Evolutionary conservation across 2,113 vertebrate species (phyloP).

Genomic region (Odocoileus virginianus): DNA sequence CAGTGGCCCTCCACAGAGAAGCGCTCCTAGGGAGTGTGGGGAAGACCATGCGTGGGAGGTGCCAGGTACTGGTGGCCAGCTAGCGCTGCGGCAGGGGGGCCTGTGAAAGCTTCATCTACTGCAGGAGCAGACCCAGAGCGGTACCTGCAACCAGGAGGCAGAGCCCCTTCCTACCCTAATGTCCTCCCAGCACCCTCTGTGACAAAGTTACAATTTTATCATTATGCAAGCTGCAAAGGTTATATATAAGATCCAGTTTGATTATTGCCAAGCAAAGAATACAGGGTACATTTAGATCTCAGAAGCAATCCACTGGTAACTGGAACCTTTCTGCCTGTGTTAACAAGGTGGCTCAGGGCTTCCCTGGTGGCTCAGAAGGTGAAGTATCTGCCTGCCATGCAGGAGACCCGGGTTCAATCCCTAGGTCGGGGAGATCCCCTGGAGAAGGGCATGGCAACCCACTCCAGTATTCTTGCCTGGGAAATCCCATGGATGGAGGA

Average conservation of each 20-base stretch:
- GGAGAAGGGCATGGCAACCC: background rate
- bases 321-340: background rate
- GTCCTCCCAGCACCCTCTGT: background rate
- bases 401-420: background rate
- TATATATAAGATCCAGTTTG: background rate
- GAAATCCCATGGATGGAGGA: background rate
- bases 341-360: background rate
- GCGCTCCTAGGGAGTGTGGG: background rate
- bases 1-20: background rate
- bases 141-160: background rate
- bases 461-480: background rate
- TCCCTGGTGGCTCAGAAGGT: background rate
- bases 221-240: background rate
- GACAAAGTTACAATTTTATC: background rate
- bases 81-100: background rate
- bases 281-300: no score
- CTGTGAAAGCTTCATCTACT: background rate
- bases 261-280: background rate
- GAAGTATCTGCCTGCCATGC: background rate
- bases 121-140: background rate
- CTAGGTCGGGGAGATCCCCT: background rate
- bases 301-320: background rate
- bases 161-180: background rate
- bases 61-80: no score
- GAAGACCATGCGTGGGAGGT: accelerated